Base-by-base conservation (phyloP, 2,888 invertebrate species). In the Microctonus brassicae region DNA sequence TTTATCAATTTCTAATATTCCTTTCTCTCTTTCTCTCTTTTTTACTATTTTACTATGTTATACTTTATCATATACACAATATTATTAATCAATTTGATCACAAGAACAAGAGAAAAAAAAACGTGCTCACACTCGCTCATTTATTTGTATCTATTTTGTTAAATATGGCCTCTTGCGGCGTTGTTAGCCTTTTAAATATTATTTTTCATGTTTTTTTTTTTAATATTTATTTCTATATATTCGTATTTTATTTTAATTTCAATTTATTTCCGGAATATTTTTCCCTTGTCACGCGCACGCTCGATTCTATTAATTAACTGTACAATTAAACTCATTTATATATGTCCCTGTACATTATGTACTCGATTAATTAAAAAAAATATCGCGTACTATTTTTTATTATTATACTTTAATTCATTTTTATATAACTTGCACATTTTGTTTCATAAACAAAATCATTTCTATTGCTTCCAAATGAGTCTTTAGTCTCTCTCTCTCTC, bases 131-230 rank as follows among this genome's bases (percentile, higher is more conserved):
- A 55, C 65, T 58, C 22, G 33, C 67, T 61, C 67, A 39, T 53
- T 42, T 53, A 39, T 60, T 65, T 34, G 24, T 47, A 65, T 62
- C 69, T 69, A 67, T 75, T 74, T 68, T 65, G 39, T 73, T 73
- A 78, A 70, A 75, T 82, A 83, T 82, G 83, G 83, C 83, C 81
- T 83, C 82, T 80, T 80, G 76, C 80, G 81, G 82, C 82, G 73
- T 80, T 73, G 77, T 82, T 79, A 80, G 79, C 79, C 80, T 81
- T 79, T 65, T 73, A n/a, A n/a, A 70, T 69, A 72, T 53, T 26
- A 22, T 57, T 55, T 22, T 57, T 63, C 29, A 17, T 47, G 2
- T 47, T 17, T 17, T n/a, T n/a, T 17, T 47, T 47, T 47, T 6
- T 20, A 2, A 22, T 11, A 47, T 47, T 7, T 17, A 17, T 57